phyloP scores from a whole-genome alignment of 2,888 invertebrate genomes.

The Palloptera scutellata region DNA sequence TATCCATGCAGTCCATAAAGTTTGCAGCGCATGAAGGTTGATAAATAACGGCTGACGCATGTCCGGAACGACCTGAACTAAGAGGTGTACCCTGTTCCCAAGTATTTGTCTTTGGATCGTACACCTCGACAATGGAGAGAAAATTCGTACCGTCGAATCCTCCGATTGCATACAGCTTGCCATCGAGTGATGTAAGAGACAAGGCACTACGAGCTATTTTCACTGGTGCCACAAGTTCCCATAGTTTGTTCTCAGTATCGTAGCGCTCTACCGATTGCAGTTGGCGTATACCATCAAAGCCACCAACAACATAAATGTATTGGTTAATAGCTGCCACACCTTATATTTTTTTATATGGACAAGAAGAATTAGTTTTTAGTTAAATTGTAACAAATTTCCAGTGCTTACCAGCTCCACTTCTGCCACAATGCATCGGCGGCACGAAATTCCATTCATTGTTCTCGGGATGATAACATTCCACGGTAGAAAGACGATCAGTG shows the following conservation, averaged over 20 bases:
- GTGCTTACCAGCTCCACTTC: conserved; percentile 82
- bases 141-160: conserved; percentile 90
- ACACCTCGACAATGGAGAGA: conserved; percentile 86
- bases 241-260: conserved; percentile 81
- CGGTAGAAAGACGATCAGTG: conserved; percentile 75
- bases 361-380: neutral
- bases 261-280: conserved; percentile 85
- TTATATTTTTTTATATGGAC: conserved; percentile 47
- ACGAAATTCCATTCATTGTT: conserved; percentile 87
- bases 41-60: conserved; percentile 90
- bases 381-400: too few relatives aligned
- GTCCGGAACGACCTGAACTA: conserved; percentile 87
- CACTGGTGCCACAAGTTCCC: conserved; percentile 81
- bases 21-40: conserved; percentile 70
- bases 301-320: conserved; percentile 91
- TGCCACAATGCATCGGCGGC: conserved; percentile 77
- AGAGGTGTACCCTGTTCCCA: conserved; percentile 83
- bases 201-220: conserved; percentile 85
- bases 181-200: conserved; percentile 85
- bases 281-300: conserved; percentile 88
- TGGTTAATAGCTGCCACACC: conserved; percentile 86
- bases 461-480: conserved; percentile 94
- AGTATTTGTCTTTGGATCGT: conserved; percentile 77
- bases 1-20: conserved; percentile 59
- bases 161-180: conserved; percentile 89